Evolutionary conservation across 1,140 invertebrate genomes (phyloP).

Genomic region (Lordiphosa clarofinis): DNA sequence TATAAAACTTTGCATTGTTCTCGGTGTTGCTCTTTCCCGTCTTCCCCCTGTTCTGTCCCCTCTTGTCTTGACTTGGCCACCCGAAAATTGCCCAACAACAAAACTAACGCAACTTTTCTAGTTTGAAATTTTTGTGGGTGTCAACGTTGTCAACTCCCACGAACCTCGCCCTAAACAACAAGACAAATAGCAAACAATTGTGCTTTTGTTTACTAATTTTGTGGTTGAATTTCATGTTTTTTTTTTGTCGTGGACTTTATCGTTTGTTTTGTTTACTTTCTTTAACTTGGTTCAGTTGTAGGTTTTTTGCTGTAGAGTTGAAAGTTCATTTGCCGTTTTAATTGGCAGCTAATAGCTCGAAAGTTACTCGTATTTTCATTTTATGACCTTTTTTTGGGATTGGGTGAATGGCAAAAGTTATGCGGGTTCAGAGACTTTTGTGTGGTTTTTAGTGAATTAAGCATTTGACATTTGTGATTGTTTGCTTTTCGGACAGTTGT

Average conservation of each 20-base stretch:
- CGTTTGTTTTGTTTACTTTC: constrained; percentile 36
- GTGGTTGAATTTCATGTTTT: constrained; percentile 40
- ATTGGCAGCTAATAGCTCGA: constrained; percentile 69
- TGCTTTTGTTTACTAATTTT: constrained; percentile 73
- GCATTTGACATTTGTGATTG: not conserved
- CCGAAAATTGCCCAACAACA: constrained; percentile 50
- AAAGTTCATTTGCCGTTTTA: constrained; percentile 76
- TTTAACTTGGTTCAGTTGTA: constrained; percentile 12
- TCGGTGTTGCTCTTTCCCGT: not conserved
- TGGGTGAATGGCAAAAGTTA: constrained; percentile 44
- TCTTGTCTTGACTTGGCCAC: not conserved
- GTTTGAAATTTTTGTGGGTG: constrained; percentile 55
- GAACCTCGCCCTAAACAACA: constrained; percentile 22
- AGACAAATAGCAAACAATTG: constrained; percentile 59
- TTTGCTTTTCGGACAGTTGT: constrained; percentile 8
- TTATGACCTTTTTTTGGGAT: constrained; percentile 29
- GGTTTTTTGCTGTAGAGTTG: constrained; percentile 33
- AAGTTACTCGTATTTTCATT: constrained; percentile 61
- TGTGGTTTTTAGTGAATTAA: no score
- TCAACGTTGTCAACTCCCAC: constrained; percentile 61
- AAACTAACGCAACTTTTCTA: constrained; percentile 42
- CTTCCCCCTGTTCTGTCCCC: no score
- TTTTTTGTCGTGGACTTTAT: constrained; percentile 44
- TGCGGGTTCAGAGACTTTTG: no score
- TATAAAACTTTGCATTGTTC: constrained; percentile 54